Conservation (phyloP, 2,797 vertebrate species). For the Discoglossus pictus region DNA sequence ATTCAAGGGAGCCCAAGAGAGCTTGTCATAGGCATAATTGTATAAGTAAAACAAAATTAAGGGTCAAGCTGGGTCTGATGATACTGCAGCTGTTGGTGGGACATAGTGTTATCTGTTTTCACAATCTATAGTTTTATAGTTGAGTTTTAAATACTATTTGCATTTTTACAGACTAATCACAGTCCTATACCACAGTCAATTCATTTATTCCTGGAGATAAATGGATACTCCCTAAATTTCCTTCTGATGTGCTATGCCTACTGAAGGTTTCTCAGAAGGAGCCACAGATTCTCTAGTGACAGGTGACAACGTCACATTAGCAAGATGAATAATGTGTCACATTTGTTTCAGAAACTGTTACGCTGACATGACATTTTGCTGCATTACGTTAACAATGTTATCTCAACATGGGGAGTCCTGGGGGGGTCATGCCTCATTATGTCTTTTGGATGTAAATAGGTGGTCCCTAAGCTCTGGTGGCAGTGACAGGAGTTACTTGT, state of each 20-base stretch:
- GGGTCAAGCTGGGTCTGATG: too few relatives aligned
- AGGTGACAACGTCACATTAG: constrained; percentile 49
- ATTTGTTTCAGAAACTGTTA: constrained; percentile 50
- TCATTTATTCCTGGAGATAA: constrained; percentile 7
- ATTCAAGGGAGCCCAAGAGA: too few relatives aligned
- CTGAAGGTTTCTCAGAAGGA: constrained; percentile 37
- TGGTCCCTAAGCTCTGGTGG: constrained; percentile 28
- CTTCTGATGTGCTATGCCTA: constrained; percentile 24
- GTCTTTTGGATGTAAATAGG: constrained; percentile 45
- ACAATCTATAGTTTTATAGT: too few relatives aligned
- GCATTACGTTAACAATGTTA: constrained; percentile 49
- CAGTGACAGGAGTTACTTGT: constrained; percentile 9
- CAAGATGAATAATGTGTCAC: constrained; percentile 53
- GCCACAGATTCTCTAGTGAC: constrained; percentile 41
- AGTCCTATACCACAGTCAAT: background rate
- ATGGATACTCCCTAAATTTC: constrained; percentile 13
- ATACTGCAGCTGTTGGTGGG: too few relatives aligned
- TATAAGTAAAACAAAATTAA: too few relatives aligned
- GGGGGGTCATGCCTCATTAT: constrained; percentile 48
- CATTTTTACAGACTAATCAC: too few relatives aligned
- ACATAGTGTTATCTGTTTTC: too few relatives aligned
- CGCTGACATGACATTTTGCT: constrained; percentile 49
- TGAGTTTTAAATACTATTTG: too few relatives aligned
- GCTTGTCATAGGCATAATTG: too few relatives aligned
- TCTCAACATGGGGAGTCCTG: constrained; percentile 30